Percentiles rank a stretch among this genome's conserved stretches.
Conservation (phyloP, 1,140 invertebrate genomes). For the Samia ricini region DNA sequence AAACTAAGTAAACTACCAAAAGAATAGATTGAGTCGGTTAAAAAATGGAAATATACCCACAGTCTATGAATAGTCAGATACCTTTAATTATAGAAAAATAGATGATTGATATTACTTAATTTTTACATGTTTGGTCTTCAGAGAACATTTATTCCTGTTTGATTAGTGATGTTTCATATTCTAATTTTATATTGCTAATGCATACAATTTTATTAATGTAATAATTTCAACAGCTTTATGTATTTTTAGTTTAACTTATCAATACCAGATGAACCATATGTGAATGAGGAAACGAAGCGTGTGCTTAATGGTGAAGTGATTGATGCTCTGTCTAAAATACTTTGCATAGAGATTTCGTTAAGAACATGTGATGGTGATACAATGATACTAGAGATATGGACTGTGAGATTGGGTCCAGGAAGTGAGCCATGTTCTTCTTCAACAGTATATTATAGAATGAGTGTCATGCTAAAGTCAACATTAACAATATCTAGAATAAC, state of each 20-base stretch:
- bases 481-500: constrained; percentile 65
- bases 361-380: constrained; percentile 60
- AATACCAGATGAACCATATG: constrained; percentile 61
- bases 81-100: too few relatives aligned
- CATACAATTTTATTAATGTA: not conserved
- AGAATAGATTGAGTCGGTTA: too few relatives aligned
- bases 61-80: too few relatives aligned
- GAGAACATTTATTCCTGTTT: too few relatives aligned
- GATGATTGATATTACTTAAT: too few relatives aligned
- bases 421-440: constrained; percentile 51
- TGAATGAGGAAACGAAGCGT: constrained; percentile 54
- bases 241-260: constrained; percentile 62
- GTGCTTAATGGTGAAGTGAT: constrained; percentile 62
- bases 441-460: constrained; percentile 65
- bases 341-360: constrained; percentile 65
- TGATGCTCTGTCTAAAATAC: constrained; percentile 50
- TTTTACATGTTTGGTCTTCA: too few relatives aligned
- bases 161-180: not conserved
- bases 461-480: constrained; percentile 66
- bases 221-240: not conserved
- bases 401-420: constrained; percentile 47
- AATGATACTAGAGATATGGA: constrained; percentile 66
- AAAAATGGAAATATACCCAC: too few relatives aligned
- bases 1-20: too few relatives aligned
- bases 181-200: not conserved